Evolutionary conservation across 2,888 invertebrate species (phyloP).

Genomic region (Rhagonycha fulva): DNA sequence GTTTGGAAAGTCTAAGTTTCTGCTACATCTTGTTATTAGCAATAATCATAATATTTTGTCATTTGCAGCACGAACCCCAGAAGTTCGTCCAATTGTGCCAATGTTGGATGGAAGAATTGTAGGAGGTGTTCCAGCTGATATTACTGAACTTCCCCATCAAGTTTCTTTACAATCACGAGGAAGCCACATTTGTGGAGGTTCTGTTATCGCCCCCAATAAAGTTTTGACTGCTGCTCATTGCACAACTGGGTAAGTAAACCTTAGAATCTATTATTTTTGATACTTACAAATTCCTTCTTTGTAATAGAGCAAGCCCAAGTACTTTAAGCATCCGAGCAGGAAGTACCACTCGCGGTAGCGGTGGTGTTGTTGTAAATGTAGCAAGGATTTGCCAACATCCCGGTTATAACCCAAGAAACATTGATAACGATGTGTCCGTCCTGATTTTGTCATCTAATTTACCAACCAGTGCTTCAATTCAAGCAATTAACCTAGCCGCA

Average conservation of each 20-base stretch:
- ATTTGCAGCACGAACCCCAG: background rate
- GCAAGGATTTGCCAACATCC: background rate
- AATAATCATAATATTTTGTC: background rate
- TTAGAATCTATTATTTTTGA: background rate
- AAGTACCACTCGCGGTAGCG: background rate
- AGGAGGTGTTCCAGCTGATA: conserved; percentile 37
- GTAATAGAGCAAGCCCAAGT: background rate
- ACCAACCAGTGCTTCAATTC: background rate
- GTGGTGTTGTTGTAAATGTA: background rate
- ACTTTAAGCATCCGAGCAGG: background rate
- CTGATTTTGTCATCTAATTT: background rate
- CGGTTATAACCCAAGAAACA: background rate
- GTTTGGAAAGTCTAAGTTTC: no score
- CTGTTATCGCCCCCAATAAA: conserved; percentile 34
- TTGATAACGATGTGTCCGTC: conserved; percentile 5
- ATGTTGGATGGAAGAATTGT: conserved; percentile 38
- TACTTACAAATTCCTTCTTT: background rate
- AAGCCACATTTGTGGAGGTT: conserved; percentile 41
- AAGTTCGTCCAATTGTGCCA: conserved; percentile 1
- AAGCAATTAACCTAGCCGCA: background rate
- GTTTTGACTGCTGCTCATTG: conserved; percentile 44
- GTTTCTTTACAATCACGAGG: conserved; percentile 35
- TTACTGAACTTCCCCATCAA: conserved; percentile 41
- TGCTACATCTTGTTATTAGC: background rate
- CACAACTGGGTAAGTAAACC: conserved; percentile 28